Conservation (phyloP, 2,113 vertebrate genomes). For the Osmerus eperlanus region DNA sequence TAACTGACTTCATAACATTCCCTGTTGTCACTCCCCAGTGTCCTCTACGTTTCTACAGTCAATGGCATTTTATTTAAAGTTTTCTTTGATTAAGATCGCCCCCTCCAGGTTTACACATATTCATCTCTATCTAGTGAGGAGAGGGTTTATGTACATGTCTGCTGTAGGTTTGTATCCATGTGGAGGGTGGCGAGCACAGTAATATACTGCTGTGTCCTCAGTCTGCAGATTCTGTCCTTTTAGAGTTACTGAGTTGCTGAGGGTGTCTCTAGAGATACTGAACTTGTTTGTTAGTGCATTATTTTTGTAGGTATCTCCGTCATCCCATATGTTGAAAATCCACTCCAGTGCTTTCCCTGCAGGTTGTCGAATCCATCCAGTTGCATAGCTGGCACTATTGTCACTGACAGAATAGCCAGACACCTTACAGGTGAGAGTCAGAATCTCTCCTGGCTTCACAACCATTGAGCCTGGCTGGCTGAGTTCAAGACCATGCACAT, state of each 20-base stretch:
- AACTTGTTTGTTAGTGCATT: conserved; percentile 4
- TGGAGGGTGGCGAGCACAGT: background rate
- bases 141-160: conserved; percentile 5
- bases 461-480: conserved; percentile 18
- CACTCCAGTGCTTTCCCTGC: conserved; percentile 10
- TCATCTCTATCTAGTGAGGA: background rate
- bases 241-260: background rate
- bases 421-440: conserved; percentile 18
- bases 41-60: no score
- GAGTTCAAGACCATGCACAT: conserved; percentile 13
- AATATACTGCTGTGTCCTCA: conserved; percentile 20
- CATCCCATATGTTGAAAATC: conserved; percentile 4
- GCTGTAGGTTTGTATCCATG: background rate
- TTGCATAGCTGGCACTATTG: background rate
- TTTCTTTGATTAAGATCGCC: background rate
- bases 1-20: no score
- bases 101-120: background rate
- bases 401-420: conserved; percentile 23
- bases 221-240: background rate
- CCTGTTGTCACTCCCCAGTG: no score
- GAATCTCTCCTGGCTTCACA: conserved; percentile 13
- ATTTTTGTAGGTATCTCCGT: no score
- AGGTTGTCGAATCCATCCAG: conserved; percentile 18
- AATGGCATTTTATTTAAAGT: no score
- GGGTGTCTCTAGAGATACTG: conserved; percentile 1